phyloP scores from a whole-genome alignment of 2,113 vertebrate species.

The Pungitius pungitius region DNA sequence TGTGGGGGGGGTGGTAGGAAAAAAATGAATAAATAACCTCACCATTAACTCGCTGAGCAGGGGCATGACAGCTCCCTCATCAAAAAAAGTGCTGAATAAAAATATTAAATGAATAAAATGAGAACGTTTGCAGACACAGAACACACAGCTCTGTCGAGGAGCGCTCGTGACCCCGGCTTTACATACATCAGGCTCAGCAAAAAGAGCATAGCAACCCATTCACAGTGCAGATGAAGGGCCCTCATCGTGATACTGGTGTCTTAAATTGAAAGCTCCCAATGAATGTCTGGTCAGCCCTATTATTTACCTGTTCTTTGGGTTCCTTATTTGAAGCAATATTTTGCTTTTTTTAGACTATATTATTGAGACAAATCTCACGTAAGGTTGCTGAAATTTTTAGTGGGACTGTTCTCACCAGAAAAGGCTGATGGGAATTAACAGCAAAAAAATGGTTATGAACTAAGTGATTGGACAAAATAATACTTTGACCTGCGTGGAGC shows the following conservation, averaged over 20 bases:
- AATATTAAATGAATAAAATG: too few relatives aligned
- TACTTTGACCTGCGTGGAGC: too few relatives aligned
- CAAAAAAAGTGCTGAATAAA: not conserved
- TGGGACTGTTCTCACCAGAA: not conserved
- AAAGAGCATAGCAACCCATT: conserved; percentile 34
- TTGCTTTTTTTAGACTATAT: not conserved
- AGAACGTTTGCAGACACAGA: conserved; percentile 52
- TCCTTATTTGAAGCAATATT: not conserved
- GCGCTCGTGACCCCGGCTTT: conserved; percentile 67
- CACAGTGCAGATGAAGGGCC: conserved; percentile 40
- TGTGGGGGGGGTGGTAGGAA: not conserved
- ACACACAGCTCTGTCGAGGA: conserved; percentile 47
- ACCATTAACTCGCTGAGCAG: conserved; percentile 31
- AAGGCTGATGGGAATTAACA: too few relatives aligned
- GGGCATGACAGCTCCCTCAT: conserved; percentile 39
- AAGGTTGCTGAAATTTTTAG: not conserved
- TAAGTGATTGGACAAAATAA: too few relatives aligned
- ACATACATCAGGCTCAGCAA: conserved; percentile 66
- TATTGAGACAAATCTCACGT: not conserved
- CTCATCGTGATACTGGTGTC: not conserved
- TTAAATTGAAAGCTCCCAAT: not conserved
- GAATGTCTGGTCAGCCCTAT: not conserved
- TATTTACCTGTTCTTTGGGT: not conserved
- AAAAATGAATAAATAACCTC: not conserved
- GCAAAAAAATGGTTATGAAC: too few relatives aligned